phyloP scores from a whole-genome alignment of 2,888 invertebrate species.

The Cerastis leucographa region DNA sequence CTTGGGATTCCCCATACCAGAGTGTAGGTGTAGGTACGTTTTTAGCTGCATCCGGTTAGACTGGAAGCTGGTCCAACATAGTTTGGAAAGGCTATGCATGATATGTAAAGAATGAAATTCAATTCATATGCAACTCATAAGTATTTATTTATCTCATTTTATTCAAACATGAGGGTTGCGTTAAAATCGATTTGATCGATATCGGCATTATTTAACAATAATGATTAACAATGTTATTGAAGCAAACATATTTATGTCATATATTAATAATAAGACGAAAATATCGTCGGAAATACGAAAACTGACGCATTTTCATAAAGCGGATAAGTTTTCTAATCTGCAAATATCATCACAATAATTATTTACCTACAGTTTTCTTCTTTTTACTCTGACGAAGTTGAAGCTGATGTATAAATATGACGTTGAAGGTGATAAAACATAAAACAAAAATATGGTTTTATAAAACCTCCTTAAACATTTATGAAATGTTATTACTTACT shows the following conservation, averaged over 20 bases:
- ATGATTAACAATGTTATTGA: slow-evolving; percentile 29
- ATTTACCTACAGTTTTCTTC: neutral
- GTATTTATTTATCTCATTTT: slow-evolving; percentile 36
- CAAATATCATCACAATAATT: neutral
- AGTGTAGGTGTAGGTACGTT: neutral
- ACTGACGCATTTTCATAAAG: neutral
- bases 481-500: neutral
- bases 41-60: neutral
- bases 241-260: slow-evolving; percentile 25
- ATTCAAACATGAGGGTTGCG: slow-evolving; percentile 41
- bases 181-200: slow-evolving; percentile 57
- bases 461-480: neutral
- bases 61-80: neutral
- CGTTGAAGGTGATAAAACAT: neutral
- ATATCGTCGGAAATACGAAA: slow-evolving; percentile 12
- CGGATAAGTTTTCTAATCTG: neutral
- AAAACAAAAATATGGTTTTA: neutral
- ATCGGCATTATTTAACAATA: slow-evolving; percentile 32
- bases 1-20: neutral
- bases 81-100: neutral
- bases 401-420: slow-evolving; percentile 11
- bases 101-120: slow-evolving; percentile 24
- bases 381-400: neutral
- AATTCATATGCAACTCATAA: slow-evolving; percentile 23
- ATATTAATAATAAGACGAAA: neutral